Evolutionary conservation across 2,113 vertebrate species (phyloP).

Genomic region (Madoqua kirkii): DNA sequence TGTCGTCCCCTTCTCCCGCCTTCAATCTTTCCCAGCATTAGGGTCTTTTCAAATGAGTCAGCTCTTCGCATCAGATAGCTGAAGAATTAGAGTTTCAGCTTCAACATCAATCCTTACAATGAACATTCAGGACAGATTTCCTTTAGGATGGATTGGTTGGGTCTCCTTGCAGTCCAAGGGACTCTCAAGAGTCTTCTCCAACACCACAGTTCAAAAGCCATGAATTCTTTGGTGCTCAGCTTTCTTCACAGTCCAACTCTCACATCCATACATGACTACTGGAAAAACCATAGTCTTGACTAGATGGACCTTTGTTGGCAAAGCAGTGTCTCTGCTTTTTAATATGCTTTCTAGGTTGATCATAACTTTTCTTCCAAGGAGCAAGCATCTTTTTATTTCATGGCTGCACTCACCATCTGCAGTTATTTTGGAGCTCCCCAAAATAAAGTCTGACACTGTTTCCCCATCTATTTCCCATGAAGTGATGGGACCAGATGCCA

Average conservation of each 20-base stretch:
- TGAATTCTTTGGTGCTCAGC: accelerated
- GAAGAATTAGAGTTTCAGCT: not conserved
- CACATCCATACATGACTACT: not conserved
- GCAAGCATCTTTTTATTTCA: not conserved
- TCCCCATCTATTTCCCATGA: not conserved
- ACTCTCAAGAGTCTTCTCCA: not conserved
- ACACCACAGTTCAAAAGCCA: not conserved
- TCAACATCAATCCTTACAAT: not conserved
- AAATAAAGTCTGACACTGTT: not conserved
- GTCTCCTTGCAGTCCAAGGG: not conserved
- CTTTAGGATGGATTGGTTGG: not conserved
- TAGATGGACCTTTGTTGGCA: not conserved
- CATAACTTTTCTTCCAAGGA: not conserved
- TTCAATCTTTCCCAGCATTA: not conserved
- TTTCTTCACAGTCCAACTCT: not conserved
- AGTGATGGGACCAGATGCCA: not conserved
- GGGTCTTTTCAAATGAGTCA: not conserved
- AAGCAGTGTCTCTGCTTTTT: not conserved
- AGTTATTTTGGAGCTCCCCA: not conserved
- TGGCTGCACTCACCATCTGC: not conserved
- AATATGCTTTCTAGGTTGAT: not conserved
- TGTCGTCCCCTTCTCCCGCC: not conserved
- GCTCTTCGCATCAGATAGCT: not conserved
- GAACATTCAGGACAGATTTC: not conserved
- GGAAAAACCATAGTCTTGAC: not conserved